These are phyloP conservation scores for Nannoperca australis DNA, from an alignment of 2,797 vertebrate species.

Conservation along the genomic window DNA sequence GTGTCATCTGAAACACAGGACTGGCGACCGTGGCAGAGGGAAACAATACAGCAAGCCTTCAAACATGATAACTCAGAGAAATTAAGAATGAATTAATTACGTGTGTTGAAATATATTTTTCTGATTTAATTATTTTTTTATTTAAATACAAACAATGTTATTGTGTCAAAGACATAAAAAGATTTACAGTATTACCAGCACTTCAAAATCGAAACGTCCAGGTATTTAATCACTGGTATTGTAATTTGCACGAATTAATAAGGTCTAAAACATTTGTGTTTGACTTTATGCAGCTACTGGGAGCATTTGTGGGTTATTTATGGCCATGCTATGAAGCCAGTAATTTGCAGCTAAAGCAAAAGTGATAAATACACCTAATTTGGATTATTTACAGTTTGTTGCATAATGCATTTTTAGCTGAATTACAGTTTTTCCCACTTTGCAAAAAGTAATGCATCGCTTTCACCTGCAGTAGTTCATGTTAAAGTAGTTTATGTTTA, in stretches of 20 bases:
- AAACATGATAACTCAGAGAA: slow-evolving; percentile 25
- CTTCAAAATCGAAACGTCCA: slow-evolving; percentile 40
- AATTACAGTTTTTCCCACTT: slow-evolving; percentile 25
- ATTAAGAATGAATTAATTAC: slow-evolving; percentile 7
- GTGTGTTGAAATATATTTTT: slow-evolving; percentile 7
- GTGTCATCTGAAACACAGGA: slow-evolving; percentile 61
- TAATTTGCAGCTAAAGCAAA: slow-evolving; percentile 60
- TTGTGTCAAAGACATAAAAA: slow-evolving; percentile 5
- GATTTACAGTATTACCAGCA: slow-evolving; percentile 32
- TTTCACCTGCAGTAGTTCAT: slow-evolving; percentile 12
- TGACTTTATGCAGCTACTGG: slow-evolving; percentile 60
- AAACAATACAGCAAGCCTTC: slow-evolving; percentile 25
- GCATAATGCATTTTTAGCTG: slow-evolving; percentile 34
- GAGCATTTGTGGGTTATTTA: slow-evolving; percentile 59
- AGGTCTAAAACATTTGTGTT: slow-evolving; percentile 54
- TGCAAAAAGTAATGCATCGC: slow-evolving; percentile 14
- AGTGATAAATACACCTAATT: slow-evolving; percentile 61
- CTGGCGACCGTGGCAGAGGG: slow-evolving; percentile 35
- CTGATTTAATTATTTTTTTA: slow-evolving; percentile 44
- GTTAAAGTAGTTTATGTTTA: slow-evolving; percentile 11
- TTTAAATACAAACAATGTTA: slow-evolving; percentile 33
- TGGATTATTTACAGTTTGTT: slow-evolving; percentile 43
- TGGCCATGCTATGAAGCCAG: slow-evolving; percentile 56
- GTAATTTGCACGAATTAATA: slow-evolving; percentile 68
- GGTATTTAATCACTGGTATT: slow-evolving; percentile 46